Evolutionary conservation across 1,140 invertebrate genomes (phyloP), one percentile per base, ranked within the genome.

Genomic region (Drosophila sp.): DNA sequence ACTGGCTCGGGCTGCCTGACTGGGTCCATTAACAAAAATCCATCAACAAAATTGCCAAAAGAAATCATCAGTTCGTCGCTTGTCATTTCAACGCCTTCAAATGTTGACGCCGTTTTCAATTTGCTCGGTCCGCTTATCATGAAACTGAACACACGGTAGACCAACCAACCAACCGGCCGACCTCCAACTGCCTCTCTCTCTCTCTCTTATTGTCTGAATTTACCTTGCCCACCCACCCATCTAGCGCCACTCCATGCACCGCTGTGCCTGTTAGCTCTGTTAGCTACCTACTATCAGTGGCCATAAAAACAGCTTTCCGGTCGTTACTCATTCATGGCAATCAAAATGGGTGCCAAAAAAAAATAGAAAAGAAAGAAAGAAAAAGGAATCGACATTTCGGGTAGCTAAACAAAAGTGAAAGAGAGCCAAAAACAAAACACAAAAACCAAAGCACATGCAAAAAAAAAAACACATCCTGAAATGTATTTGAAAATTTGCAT

Each of bases 251-350:
- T 6, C 5, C 17, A 47, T 47, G 44, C 44, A 72, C 63, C 72
- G 47, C 47, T 67, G 71, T 44, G 60, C 17, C 70, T 23, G 55
- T 25, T 60, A 11, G n/a, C 60, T 50, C 40, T 55, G 44, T 11
- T 60, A 27, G 38, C 69, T 69, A 72, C 60, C 73, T 69, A 80
- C 79, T 87, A 87, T 87, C 83, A 89, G 76, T 87, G 85, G 84
- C 62, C 84, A 89, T 89, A 89, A 89, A 89, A 89, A 84, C 84
- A 90, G 84, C 84, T 89, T 89, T 89, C 84, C 84, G 84, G 77
- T 89, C 84, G 84, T 89, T 89, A 89, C 84, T 89, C 84, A 89
- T 89, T 89, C 84, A 89, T 89, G 80, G 77, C 84, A 89, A 87
- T 87, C 80, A 87, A 87, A 87, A 89, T 84, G 84, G 44, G 80